Conservation (phyloP, 92 coral and sea anemone genomes). For the Meandrina meandrites region DNA sequence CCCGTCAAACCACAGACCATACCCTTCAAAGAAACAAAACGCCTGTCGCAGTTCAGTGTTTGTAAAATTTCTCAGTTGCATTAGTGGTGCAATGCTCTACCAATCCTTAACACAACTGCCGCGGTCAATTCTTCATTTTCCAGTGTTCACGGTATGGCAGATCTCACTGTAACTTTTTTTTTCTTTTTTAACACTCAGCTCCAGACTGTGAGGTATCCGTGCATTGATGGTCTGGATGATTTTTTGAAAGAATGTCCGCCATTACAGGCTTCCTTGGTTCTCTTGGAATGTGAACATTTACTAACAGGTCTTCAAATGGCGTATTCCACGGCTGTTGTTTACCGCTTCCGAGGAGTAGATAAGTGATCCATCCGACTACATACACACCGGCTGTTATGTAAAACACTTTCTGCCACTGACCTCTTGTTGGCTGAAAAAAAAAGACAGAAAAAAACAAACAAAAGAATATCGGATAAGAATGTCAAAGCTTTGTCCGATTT, state of each 20-base stretch:
- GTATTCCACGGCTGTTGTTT: conserved; percentile 89
- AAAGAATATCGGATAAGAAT: not conserved
- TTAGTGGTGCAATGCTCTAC: not conserved
- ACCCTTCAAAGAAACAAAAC: no score
- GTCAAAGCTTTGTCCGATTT: not conserved
- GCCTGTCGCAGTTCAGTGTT: not conserved
- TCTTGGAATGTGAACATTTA: conserved; percentile 40
- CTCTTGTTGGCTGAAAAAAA: conserved; percentile 82
- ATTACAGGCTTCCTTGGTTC: conserved; percentile 42
- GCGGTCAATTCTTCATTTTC: no score
- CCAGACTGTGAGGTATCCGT: not conserved
- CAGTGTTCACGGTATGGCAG: not conserved
- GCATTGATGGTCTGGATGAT: not conserved
- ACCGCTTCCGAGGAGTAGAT: conserved; percentile 64
- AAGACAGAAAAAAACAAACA: not conserved
- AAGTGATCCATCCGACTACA: conserved; percentile 70
- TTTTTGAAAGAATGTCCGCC: conserved; percentile 9
- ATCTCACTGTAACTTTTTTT: not conserved
- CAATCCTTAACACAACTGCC: not conserved
- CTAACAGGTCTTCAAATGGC: conserved; percentile 56
- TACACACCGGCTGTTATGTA: conserved; percentile 78
- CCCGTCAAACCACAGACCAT: no score
- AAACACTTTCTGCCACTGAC: conserved; percentile 93
- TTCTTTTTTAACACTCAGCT: not conserved
- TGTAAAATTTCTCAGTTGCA: not conserved